Base-by-base conservation (phyloP, 2,888 invertebrate genomes). In the Tipula lateralis region DNA sequence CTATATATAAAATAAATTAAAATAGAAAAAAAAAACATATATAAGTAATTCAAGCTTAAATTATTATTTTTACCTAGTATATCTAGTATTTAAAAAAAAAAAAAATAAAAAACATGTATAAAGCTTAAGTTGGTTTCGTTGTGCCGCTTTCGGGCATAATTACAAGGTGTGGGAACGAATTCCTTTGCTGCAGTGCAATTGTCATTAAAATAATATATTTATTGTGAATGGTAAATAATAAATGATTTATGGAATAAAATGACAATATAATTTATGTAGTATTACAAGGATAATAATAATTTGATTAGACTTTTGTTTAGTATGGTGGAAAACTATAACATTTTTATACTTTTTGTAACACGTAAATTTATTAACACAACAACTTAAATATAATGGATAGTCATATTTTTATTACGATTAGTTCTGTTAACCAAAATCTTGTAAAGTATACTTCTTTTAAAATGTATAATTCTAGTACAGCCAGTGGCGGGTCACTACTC, bases 1-100 rank as follows among this genome's bases (percentile, higher is more conserved):
- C 83, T 83, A 19, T n/a, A n/a, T n/a, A n/a, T 34, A 83, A 83
- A 83, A 83, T 16, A 83, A 34, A 32, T 34, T 83, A 83, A 83
- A 44, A 44, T 44, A 44, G 44, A 44, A 44, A 83, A 34, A 19
- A 83, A 83, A 83, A 83, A 2, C 36, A 24, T 66, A 66, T 66
- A 24, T 66, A 66, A 66, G 66, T 66, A 66, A 66, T 66, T 66
- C 66, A 24, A 66, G 66, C 24, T 66, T 66, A 66, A 66, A 66
- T 66, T 66, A 66, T 66, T 66, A 24, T 24, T 66, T 50, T 50
- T 50, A 16, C 44, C 44, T 50, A 7, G 44, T 36, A 36, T 9
- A 2, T 36, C 9, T n/a, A n/a, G n/a, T n/a, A n/a, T n/a, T n/a
- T 6, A 39, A 4, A 39, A 19, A 19, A 50, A 66, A 66, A 19